These are phyloP conservation scores for Phrynosoma platyrhinos DNA, from an alignment of 2,113 vertebrate genomes.

Conservation along the genomic window DNA sequence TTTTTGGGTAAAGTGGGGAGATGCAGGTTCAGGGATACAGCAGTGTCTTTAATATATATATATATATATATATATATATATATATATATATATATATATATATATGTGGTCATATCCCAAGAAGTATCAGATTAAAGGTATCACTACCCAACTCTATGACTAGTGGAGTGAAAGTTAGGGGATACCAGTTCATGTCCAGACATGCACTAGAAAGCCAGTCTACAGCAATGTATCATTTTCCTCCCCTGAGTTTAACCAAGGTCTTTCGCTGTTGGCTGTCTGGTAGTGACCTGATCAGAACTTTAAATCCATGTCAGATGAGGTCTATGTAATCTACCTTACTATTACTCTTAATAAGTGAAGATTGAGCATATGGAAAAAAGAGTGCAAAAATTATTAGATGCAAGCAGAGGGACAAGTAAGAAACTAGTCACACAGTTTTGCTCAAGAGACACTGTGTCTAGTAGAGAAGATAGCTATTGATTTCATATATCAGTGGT, in stretches of 20 bases:
- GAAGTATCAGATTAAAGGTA: constrained; percentile 55
- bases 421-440: neutral
- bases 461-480: too few species aligned
- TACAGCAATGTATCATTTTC: constrained; percentile 42
- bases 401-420: neutral
- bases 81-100: too few species aligned
- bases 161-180: constrained; percentile 22
- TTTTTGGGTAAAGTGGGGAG: neutral
- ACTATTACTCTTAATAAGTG: neutral
- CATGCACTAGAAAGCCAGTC: constrained; percentile 53
- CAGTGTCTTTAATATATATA: neutral
- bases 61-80: too few species aligned
- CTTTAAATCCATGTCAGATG: constrained; percentile 51
- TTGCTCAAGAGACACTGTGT: neutral
- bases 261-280: constrained; percentile 29
- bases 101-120: constrained; percentile 5
- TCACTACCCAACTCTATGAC: constrained; percentile 48
- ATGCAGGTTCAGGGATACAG: neutral
- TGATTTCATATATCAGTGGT: too few species aligned
- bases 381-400: neutral
- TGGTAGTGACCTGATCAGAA: constrained; percentile 21
- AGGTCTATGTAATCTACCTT: neutral
- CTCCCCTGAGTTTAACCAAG: constrained; percentile 50
- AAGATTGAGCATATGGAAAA: neutral
- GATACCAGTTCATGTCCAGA: constrained; percentile 53